phyloP scores from a whole-genome alignment of 2,888 invertebrate species.

The Aphidius colemani region DNA sequence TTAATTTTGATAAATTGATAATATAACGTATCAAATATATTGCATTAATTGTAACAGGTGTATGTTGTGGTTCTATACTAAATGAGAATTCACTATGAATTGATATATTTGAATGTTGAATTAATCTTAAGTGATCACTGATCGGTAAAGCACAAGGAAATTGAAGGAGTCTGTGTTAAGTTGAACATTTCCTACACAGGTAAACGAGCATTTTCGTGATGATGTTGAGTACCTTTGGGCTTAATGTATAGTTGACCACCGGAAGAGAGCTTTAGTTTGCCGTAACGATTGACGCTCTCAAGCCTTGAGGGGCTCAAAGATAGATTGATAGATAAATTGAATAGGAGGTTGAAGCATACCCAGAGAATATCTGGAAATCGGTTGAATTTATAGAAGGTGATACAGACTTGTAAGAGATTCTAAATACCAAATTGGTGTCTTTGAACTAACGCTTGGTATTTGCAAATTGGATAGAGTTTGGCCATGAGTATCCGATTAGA shows the following conservation, averaged over 20 bases:
- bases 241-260: constrained; percentile 25
- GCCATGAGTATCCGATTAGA: constrained; percentile 32
- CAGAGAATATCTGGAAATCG: constrained; percentile 29
- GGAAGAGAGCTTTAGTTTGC: constrained; percentile 22
- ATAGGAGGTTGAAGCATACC: not conserved
- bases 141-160: constrained; percentile 23
- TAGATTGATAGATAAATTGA: too few species aligned
- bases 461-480: constrained; percentile 38
- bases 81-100: too few species aligned
- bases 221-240: constrained; percentile 19
- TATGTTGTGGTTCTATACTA: too few species aligned
- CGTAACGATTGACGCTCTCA: constrained; percentile 21
- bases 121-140: not conserved
- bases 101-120: too few species aligned
- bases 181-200: constrained; percentile 22
- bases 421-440: constrained; percentile 11
- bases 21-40: too few species aligned
- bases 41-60: too few species aligned
- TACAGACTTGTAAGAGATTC: too few species aligned
- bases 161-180: constrained; percentile 1
- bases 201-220: constrained; percentile 17
- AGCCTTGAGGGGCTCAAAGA: constrained; percentile 25
- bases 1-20: too few species aligned
- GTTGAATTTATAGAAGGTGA: constrained; percentile 23
- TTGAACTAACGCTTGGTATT: constrained; percentile 25